Evolutionary conservation across 2,113 vertebrate species (phyloP).

Genomic region (Trachemys scripta): DNA sequence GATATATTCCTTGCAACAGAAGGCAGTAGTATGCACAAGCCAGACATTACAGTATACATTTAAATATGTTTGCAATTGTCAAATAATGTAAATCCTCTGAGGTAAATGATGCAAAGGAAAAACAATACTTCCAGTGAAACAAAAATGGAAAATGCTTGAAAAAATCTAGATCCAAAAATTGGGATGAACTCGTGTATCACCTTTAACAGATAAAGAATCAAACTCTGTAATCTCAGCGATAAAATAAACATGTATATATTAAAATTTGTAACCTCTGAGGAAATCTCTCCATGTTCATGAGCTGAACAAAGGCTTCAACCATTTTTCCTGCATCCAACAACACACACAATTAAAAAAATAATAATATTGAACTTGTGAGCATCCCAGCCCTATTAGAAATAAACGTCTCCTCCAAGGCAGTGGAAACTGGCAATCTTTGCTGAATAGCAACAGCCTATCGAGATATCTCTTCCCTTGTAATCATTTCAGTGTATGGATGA

Average conservation of each 20-base stretch:
- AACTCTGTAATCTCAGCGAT: constrained; percentile 12
- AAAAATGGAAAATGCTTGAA: constrained; percentile 8
- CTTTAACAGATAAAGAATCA: constrained; percentile 30
- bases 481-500: constrained; percentile 75
- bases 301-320: constrained; percentile 15
- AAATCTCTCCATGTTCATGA: constrained; percentile 43
- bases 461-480: constrained; percentile 77
- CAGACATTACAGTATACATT: not conserved
- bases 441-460: constrained; percentile 66
- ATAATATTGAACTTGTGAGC: constrained; percentile 56
- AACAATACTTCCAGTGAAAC: not conserved
- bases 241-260: constrained; percentile 1
- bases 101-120: not conserved
- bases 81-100: constrained; percentile 9
- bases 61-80: not conserved
- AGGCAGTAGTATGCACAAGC: constrained; percentile 12
- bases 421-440: constrained; percentile 70
- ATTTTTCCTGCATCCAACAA: constrained; percentile 20
- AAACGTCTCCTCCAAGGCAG: constrained; percentile 60
- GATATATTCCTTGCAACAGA: not conserved
- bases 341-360: constrained; percentile 48
- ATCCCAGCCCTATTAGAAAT: constrained; percentile 58
- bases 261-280: constrained; percentile 45
- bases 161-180: not conserved
- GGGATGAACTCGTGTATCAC: not conserved